A percentile compares a stretch with the other conserved stretches of the same genome.
These are phyloP conservation scores for Hydrozoanthus gracilis DNA, from an alignment of 92 coral and sea anemone genomes.

Conservation along the genomic window DNA sequence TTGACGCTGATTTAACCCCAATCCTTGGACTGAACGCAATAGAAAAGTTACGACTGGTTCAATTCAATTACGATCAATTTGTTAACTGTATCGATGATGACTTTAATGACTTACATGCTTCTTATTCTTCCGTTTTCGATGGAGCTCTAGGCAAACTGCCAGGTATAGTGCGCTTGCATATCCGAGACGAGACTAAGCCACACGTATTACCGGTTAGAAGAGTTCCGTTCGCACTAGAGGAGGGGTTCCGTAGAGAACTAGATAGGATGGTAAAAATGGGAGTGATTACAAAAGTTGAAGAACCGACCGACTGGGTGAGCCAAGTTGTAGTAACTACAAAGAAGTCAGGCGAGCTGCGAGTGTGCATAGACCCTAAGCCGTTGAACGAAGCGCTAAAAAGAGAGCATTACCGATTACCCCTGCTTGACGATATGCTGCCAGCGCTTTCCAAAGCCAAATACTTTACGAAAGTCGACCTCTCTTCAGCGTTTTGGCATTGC, in stretches of 20 bases:
- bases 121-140: constrained; percentile 41
- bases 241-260: constrained; percentile 40
- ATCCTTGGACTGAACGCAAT: constrained; percentile 51
- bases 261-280: constrained; percentile 37
- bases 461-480: constrained; percentile 57
- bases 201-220: constrained; percentile 31
- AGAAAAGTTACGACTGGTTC: constrained; percentile 56
- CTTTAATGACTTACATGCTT: constrained; percentile 13
- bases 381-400: constrained; percentile 54
- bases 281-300: constrained; percentile 19
- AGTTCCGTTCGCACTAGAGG: constrained; percentile 43
- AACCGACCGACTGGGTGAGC: constrained; percentile 58
- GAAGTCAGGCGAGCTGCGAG: constrained; percentile 34
- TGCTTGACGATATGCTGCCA: constrained; percentile 68
- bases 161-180: constrained; percentile 35
- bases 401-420: constrained; percentile 59
- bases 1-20: constrained; percentile 56
- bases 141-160: constrained; percentile 38
- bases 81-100: not conserved
- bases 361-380: constrained; percentile 57
- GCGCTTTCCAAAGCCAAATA: constrained; percentile 64
- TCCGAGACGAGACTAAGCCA: constrained; percentile 33
- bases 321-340: constrained; percentile 42
- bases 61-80: constrained; percentile 50
- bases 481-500: constrained; percentile 60